Base-by-base conservation (phyloP, 1,140 invertebrate species). In the Philopotamus ludificatus region DNA sequence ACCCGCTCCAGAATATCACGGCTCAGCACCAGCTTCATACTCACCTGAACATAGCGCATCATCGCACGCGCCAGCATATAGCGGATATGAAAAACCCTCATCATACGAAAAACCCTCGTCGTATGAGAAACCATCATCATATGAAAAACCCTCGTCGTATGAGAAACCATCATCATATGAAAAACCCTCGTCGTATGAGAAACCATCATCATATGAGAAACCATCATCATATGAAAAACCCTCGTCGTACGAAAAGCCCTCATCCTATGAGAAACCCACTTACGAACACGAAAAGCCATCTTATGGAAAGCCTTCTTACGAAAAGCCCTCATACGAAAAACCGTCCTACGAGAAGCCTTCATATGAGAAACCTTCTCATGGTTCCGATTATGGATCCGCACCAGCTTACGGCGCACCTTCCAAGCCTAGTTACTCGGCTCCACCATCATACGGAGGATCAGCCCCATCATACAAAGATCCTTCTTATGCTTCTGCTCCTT, bases 381-480 rank as follows among this genome's bases (percentile, higher is more conserved):
- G 28, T 34, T 34, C 28, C 4, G 44, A 16, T 21, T 54, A 26
- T 26, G 51, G 23, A 28, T 39, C 51, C 9, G 53, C 53, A 21
- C 21, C 57, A 44, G 1, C 57, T 45, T 45, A 26, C 51, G 51
- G 23, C 12, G 15, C 51, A 7, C 26, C 28, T 44, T 15, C 57
- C 23, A 45, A 26, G 10, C 4, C 15, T 12, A 47, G 61, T 9
- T 7, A 63, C n/a, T 44, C 60, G 39, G 47, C 16, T 15, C 15
- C 51, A 18, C 23, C 39, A 42, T 50, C 28, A 28, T 62, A 62
- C 47, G 58, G 42, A 45, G 44, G 2, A 15, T 34, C 59, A 22
- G 61, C 28, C 23, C 50, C 62, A 54, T 63, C 60, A 4, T 25
- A 34, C 34, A 44, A 44, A 50, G 39, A 20, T 44, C 41, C 55